These are phyloP conservation scores for Solea senegalensis DNA, from an alignment of 2,113 vertebrate genomes.

Conservation along the genomic window DNA sequence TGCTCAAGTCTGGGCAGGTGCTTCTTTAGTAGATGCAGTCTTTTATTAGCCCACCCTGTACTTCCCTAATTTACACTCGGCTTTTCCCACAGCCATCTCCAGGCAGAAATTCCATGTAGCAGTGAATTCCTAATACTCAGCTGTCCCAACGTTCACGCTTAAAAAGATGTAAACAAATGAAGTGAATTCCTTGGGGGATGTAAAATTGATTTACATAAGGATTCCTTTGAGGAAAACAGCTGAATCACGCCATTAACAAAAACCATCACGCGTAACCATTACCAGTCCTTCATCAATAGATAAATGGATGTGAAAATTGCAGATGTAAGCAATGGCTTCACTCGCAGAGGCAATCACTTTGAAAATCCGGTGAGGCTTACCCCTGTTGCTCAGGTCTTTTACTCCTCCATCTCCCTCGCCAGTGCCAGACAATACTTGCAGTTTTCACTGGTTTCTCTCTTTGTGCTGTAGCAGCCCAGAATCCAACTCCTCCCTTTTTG, in stretches of 20 bases:
- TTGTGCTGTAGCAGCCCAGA: constrained; percentile 58
- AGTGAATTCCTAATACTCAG: constrained; percentile 31
- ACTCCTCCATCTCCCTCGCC: constrained; percentile 64
- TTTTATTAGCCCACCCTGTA: constrained; percentile 25
- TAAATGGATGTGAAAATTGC: constrained; percentile 67
- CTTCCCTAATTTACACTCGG: constrained; percentile 26
- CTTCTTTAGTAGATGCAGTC: constrained; percentile 23
- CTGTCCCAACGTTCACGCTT: constrained; percentile 43
- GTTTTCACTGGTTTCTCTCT: constrained; percentile 61
- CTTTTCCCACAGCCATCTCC: constrained; percentile 40
- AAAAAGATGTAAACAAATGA: constrained; percentile 46
- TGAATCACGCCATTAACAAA: constrained; percentile 61
- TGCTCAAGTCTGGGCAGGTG: constrained; percentile 22
- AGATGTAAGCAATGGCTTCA: constrained; percentile 60
- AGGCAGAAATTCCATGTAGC: constrained; percentile 32
- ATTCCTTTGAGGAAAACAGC: constrained; percentile 63
- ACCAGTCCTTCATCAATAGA: constrained; percentile 60
- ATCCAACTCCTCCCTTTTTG: constrained; percentile 68
- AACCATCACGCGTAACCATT: constrained; percentile 57
- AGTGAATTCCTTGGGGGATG: constrained; percentile 40
- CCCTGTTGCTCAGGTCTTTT: constrained; percentile 74
- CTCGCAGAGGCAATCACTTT: constrained; percentile 69
- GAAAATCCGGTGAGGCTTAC: constrained; percentile 72
- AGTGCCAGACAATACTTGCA: constrained; percentile 68
- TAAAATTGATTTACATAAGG: constrained; percentile 69